Percentiles rank a stretch among this genome's conserved stretches.
Evolutionary conservation across 2,113 vertebrate species (phyloP).

Genomic region (Lepus americanus): DNA sequence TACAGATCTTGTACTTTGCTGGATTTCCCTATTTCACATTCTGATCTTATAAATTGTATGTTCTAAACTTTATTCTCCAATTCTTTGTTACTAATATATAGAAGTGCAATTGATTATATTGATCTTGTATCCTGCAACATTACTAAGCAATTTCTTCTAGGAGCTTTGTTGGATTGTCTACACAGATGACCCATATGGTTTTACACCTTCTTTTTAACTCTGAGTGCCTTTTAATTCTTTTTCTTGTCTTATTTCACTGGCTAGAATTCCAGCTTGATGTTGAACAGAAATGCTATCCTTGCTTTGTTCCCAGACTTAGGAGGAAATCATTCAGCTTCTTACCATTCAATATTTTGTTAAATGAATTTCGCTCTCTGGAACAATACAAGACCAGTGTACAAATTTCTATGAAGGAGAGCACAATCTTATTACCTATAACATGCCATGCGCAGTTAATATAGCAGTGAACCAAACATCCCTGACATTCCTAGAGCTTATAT

Average conservation of each 20-base stretch:
- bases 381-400: neutral
- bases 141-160: neutral
- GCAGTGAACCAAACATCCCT: neutral
- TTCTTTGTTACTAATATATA: neutral
- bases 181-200: neutral
- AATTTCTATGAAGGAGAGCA: neutral
- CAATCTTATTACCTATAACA: neutral
- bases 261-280: neutral
- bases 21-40: slow-evolving; percentile 25
- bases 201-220: neutral
- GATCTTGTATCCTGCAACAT: neutral
- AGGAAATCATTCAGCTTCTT: neutral
- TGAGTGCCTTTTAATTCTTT: neutral
- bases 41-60: neutral
- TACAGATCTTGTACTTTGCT: neutral
- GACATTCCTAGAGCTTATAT: neutral
- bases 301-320: neutral
- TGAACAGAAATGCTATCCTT: neutral
- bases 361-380: neutral
- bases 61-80: neutral
- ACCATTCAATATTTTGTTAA: neutral
- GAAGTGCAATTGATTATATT: neutral
- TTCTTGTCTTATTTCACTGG: neutral
- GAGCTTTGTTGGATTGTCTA: neutral
- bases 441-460: neutral